phyloP scores from a whole-genome alignment of 2,888 invertebrate genomes.

The Philereme transversata region DNA sequence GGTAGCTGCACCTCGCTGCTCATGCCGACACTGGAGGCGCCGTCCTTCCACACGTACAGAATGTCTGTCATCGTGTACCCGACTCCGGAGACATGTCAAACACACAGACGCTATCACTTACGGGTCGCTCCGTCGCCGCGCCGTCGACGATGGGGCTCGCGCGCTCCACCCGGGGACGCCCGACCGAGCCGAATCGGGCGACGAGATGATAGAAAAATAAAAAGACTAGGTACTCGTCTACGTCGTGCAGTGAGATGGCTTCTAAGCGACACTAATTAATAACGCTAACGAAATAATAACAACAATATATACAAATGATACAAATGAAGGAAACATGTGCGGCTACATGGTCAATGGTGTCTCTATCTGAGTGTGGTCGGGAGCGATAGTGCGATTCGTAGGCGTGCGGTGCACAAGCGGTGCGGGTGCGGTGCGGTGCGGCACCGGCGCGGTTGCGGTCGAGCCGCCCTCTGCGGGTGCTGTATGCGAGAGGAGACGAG shows the following conservation, averaged over 20 bases:
- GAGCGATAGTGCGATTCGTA: not conserved
- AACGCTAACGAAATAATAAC: not conserved
- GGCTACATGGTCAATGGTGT: conserved; percentile 4
- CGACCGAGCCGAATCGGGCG: conserved; percentile 31
- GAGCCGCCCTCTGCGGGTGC: conserved; percentile 34
- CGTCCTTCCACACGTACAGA: conserved; percentile 95
- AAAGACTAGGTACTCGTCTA: conserved; percentile 34
- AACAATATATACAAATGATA: not conserved
- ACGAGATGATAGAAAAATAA: conserved; percentile 44
- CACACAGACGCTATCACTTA: conserved; percentile 69
- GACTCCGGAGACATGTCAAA: conserved; percentile 86
- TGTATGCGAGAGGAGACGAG: conserved; percentile 31
- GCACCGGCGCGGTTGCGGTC: conserved; percentile 10
- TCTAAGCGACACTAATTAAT: conserved; percentile 17
- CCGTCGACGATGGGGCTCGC: conserved; percentile 35
- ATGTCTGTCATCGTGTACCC: conserved; percentile 96
- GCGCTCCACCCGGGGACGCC: conserved; percentile 20
- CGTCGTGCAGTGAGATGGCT: conserved; percentile 31
- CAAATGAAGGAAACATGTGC: not conserved
- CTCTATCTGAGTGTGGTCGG: not conserved
- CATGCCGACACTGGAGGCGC: conserved; percentile 94
- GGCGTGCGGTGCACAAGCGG: conserved; percentile 7
- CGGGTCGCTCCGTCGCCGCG: conserved; percentile 44
- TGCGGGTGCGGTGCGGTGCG: conserved; percentile 22
- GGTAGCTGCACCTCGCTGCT: conserved; percentile 96